phyloP scores from a whole-genome alignment of 2,113 vertebrate genomes.

The Cettia cetti region DNA sequence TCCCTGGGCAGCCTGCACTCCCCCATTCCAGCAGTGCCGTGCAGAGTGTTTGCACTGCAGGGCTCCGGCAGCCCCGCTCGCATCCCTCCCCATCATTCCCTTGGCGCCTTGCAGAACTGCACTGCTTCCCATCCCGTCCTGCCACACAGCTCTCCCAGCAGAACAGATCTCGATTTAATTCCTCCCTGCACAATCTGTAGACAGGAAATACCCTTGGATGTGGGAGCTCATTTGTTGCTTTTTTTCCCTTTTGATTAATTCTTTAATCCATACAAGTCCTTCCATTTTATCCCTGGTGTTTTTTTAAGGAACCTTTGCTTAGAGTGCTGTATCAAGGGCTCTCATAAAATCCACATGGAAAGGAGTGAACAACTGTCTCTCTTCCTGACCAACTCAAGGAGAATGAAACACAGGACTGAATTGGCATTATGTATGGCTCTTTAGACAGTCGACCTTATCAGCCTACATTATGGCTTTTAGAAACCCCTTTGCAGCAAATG shows the following conservation, averaged over 20 bases:
- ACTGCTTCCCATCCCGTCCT: fast-evolving
- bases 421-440: background rate
- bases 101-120: background rate
- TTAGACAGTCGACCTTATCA: background rate
- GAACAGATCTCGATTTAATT: background rate
- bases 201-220: background rate
- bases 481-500: background rate
- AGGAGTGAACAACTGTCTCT: background rate
- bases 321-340: background rate
- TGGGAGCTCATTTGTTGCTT: background rate
- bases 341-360: background rate
- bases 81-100: background rate
- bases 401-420: background rate
- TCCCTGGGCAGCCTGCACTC: background rate
- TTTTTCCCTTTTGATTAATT: background rate
- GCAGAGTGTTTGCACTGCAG: fast-evolving
- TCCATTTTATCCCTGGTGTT: background rate
- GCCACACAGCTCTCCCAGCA: background rate
- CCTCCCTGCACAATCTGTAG: background rate
- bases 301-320: background rate
- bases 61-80: background rate
- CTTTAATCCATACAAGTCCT: background rate
- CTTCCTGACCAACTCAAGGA: background rate
- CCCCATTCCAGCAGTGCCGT: background rate
- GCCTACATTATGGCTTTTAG: background rate